Evolutionary conservation across 2,113 vertebrate genomes (phyloP).

Genomic region (Entelurus aequoreus): DNA sequence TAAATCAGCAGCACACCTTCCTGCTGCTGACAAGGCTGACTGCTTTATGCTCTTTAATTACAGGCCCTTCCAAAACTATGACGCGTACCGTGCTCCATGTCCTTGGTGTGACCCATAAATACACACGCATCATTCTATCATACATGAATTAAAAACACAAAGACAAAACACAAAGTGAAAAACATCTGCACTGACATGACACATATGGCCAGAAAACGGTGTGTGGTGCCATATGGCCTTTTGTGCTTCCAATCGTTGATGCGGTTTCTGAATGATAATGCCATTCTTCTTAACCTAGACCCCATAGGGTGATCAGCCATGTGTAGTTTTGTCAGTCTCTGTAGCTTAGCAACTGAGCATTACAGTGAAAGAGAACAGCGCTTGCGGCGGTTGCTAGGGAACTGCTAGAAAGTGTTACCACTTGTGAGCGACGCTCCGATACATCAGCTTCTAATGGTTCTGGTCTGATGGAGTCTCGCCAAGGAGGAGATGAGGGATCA

Average conservation of each 20-base stretch:
- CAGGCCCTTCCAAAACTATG: conserved; percentile 41
- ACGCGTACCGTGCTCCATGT: conserved; percentile 31
- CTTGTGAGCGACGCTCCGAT: conserved; percentile 65
- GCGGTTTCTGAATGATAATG: conserved; percentile 46
- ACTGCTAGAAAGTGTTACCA: conserved; percentile 73
- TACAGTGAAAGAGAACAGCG: conserved; percentile 65
- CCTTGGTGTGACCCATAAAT: conserved; percentile 39
- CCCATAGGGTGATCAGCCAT: conserved; percentile 54
- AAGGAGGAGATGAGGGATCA: conserved; percentile 71
- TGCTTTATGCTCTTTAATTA: conserved; percentile 67
- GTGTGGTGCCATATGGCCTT: conserved; percentile 1
- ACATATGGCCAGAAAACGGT: conserved; percentile 1
- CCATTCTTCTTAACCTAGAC: conserved; percentile 48
- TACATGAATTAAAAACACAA: not conserved
- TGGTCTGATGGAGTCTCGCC: conserved; percentile 72
- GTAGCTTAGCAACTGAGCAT: conserved; percentile 77
- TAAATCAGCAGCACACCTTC: conserved; percentile 60
- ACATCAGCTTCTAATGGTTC: conserved; percentile 74
- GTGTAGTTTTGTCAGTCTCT: conserved; percentile 68
- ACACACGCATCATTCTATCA: conserved; percentile 10
- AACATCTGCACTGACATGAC: conserved; percentile 11
- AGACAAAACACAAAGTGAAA: conserved; percentile 1
- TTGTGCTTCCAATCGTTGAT: conserved; percentile 40
- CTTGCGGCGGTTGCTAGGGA: conserved; percentile 78
- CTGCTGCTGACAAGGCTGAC: conserved; percentile 54